phyloP scores from a whole-genome alignment of 2,888 invertebrate genomes.

The Parnassius mnemosyne region DNA sequence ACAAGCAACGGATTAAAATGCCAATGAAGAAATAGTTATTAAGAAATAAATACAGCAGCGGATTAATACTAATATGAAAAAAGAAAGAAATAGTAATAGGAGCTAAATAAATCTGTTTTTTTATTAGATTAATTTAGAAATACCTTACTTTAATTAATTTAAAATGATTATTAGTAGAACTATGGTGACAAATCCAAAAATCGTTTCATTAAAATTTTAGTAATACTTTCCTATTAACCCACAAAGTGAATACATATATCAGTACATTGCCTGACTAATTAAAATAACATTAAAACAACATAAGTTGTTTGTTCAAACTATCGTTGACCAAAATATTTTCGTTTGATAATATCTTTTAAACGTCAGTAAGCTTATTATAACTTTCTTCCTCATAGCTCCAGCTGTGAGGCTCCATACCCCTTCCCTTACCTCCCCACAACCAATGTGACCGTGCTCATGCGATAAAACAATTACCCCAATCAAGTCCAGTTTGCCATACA shows the following conservation, averaged over 20 bases:
- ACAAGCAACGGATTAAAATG: too few species aligned
- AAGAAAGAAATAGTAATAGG: too few species aligned
- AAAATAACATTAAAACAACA: constrained; percentile 43
- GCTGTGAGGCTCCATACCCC: constrained; percentile 50
- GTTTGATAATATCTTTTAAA: constrained; percentile 69
- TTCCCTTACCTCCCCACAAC: constrained; percentile 35
- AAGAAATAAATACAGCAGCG: too few species aligned
- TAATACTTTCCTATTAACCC: too few species aligned
- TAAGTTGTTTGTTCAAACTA: constrained; percentile 63
- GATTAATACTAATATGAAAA: too few species aligned
- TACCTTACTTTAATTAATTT: too few species aligned
- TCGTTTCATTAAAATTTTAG: too few species aligned
- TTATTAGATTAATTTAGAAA: too few species aligned
- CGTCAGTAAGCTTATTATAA: constrained; percentile 64
- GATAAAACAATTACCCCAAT: constrained; percentile 78
- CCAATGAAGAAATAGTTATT: too few species aligned
- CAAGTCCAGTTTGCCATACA: constrained; percentile 58
- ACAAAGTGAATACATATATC: constrained; percentile 1
- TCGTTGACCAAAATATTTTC: constrained; percentile 73
- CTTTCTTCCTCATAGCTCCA: constrained; percentile 62
- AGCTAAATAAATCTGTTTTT: too few species aligned
- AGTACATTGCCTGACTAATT: constrained; percentile 39
- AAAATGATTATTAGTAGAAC: too few species aligned
- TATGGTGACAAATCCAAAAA: too few species aligned
- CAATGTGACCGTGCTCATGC: constrained; percentile 67